Evolutionary conservation across 2,888 invertebrate species (phyloP), one percentile per base, ranked within the genome.

Genomic region (Drosophila mimetica): DNA sequence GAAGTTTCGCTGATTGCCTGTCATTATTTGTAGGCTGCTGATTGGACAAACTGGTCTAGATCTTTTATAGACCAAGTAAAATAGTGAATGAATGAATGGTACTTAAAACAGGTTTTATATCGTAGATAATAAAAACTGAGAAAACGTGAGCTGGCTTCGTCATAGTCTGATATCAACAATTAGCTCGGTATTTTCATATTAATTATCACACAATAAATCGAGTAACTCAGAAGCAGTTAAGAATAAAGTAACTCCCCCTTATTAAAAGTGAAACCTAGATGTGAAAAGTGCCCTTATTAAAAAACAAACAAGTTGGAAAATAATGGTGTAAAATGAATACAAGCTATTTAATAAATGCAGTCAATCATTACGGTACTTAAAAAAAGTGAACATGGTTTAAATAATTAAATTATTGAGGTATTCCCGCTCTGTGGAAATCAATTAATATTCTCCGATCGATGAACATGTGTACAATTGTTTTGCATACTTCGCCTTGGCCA

Each of bases 1-100:
- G 22, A 44, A 42, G 59, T 50, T 36, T 25, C 20, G 47, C 30
- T 48, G 52, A 72, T 64, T 52, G 50, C 63, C 47, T 61, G 39
- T 37, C 47, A 41, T 72, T 52, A 72, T 44, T 48, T 36, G 14
- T 28, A 16, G 22, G 30, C 22, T 39, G 46, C 9, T 16, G 41
- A 20, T 9, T 42, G 11, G 30, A 28, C n/a, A n/a, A n/a, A n/a
- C 22, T 28, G 28, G 8, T 4, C 22, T 14, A 11, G 11, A 4
- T 13, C 7, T 39, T 32, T 58, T 20, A 5, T 9, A 4, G 25
- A 7, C 2, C n/a, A 1, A 6, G 20, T 22, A 41, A 39, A 58
- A 22, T 32, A 41, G 30, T 22, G n/a, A 63, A 47, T 39, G 25
- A 63, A 47, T 39, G 8, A 47, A 22, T 22, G 13, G 14, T n/a